phyloP scores from a whole-genome alignment of 2,113 vertebrate genomes.

The Cyprinus carpio region DNA sequence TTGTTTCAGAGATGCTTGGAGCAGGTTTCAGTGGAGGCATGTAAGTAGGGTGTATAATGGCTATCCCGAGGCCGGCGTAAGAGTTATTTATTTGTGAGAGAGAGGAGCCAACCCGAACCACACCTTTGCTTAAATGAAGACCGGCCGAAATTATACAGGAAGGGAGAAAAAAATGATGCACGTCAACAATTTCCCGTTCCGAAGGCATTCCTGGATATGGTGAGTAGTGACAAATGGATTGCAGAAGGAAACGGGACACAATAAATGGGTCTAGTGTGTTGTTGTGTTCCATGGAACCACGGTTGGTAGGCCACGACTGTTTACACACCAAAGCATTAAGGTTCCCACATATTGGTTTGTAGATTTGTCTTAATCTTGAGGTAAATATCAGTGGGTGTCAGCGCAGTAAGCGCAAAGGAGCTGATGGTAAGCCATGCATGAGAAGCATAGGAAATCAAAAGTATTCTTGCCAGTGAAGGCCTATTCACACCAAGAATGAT shows the following conservation, averaged over 20 bases:
- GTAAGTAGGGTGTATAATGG: slow-evolving; percentile 41
- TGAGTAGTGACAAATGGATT: slow-evolving; percentile 66
- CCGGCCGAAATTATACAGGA: slow-evolving; percentile 71
- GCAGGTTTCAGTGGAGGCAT: slow-evolving; percentile 33
- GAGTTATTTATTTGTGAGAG: slow-evolving; percentile 24
- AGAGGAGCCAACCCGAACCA: neutral
- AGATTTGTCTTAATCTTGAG: slow-evolving; percentile 36
- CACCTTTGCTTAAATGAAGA: slow-evolving; percentile 57
- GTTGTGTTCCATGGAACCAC: neutral
- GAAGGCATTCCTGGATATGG: slow-evolving; percentile 94
- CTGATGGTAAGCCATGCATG: neutral
- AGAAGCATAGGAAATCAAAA: neutral
- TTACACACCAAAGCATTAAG: slow-evolving; percentile 17
- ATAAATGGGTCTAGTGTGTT: neutral
- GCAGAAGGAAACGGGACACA: neutral
- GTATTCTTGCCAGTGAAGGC: neutral
- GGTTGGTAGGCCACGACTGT: neutral
- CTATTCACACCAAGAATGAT: neutral
- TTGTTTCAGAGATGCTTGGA: slow-evolving; percentile 27
- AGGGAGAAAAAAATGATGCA: slow-evolving; percentile 86
- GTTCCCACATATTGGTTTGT: neutral
- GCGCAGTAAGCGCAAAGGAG: neutral
- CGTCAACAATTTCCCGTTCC: slow-evolving; percentile 88
- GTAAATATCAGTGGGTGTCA: neutral
- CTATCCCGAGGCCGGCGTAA: slow-evolving; percentile 29